Conservation (phyloP, 1,140 invertebrate species). For the Drosophila nikananu region DNA sequence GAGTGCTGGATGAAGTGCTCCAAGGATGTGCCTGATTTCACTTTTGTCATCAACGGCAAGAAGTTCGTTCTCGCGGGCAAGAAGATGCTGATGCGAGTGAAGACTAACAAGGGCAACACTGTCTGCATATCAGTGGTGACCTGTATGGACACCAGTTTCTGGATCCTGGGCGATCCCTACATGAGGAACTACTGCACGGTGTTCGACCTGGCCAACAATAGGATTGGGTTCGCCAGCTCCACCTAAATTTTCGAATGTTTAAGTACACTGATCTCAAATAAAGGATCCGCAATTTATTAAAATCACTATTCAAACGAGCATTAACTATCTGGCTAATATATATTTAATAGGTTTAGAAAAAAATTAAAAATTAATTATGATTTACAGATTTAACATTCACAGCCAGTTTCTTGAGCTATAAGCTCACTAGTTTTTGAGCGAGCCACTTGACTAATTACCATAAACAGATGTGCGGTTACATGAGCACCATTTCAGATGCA, state of each 20-base stretch:
- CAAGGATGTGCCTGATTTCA: conserved; percentile 16
- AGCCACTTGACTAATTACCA: conserved; percentile 18
- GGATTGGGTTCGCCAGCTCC: conserved; percentile 34
- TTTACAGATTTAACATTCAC: neutral
- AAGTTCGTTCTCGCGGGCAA: conserved; percentile 6
- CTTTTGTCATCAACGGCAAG: conserved; percentile 16
- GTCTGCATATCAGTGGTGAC: conserved; percentile 30
- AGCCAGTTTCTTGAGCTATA: neutral
- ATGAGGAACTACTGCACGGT: conserved; percentile 26
- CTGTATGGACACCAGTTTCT: neutral
- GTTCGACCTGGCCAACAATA: conserved; percentile 20
- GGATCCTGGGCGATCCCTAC: conserved; percentile 39
- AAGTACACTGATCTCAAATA: conserved; percentile 21
- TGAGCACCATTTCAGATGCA: neutral
- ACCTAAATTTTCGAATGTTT: neutral
- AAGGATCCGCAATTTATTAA: neutral
- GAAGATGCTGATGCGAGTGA: conserved; percentile 23
- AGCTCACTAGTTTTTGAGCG: neutral
- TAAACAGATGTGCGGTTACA: conserved; percentile 37
- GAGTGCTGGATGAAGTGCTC: conserved; percentile 45
- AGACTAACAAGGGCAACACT: conserved; percentile 23
- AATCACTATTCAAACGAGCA: neutral
- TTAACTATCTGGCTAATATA: too few species aligned
- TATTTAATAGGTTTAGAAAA: too few species aligned
- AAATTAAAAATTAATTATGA: neutral